Evolutionary conservation across 2,888 invertebrate species (phyloP).

Genomic region (Lasioglossum villosulum): DNA sequence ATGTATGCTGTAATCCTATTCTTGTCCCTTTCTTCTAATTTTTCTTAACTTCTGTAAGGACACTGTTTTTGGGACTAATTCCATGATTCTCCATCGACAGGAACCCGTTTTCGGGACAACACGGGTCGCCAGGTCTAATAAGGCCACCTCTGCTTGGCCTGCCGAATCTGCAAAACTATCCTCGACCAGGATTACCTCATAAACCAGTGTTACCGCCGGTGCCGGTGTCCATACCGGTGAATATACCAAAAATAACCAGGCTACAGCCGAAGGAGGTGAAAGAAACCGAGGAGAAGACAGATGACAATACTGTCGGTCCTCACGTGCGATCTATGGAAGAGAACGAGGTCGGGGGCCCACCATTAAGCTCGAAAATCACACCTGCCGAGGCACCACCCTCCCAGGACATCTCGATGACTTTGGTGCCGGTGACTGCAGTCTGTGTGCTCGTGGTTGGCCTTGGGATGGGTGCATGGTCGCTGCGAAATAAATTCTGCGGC

Average conservation of each 20-base stretch:
- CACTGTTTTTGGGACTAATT: not conserved
- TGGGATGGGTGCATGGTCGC: conserved; percentile 88
- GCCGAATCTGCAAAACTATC: conserved; percentile 77
- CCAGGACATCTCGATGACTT: conserved; percentile 87
- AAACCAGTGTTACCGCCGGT: conserved; percentile 66
- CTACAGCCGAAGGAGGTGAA: conserved; percentile 67
- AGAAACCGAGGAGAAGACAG: conserved; percentile 37
- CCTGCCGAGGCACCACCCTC: conserved; percentile 76
- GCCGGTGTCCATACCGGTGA: conserved; percentile 54
- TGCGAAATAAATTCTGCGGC: conserved; percentile 89
- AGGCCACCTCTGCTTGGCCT: conserved; percentile 77
- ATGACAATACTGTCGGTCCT: conserved; percentile 4
- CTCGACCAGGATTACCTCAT: conserved; percentile 75
- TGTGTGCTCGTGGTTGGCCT: conserved; percentile 89
- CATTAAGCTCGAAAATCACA: conserved; percentile 76
- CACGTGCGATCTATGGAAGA: conserved; percentile 33
- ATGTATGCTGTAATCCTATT: not conserved
- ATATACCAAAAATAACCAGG: conserved; percentile 77
- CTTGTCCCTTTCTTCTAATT: not conserved
- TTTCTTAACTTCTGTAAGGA: not conserved
- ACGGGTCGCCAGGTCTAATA: conserved; percentile 73
- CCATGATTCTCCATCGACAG: conserved; percentile 41
- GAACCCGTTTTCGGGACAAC: conserved; percentile 71
- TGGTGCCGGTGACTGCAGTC: conserved; percentile 90
- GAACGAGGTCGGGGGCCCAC: conserved; percentile 73